These are phyloP conservation scores for Epizoanthus stellaris DNA, from an alignment of 92 coral and sea anemone genomes.

Conservation along the genomic window DNA sequence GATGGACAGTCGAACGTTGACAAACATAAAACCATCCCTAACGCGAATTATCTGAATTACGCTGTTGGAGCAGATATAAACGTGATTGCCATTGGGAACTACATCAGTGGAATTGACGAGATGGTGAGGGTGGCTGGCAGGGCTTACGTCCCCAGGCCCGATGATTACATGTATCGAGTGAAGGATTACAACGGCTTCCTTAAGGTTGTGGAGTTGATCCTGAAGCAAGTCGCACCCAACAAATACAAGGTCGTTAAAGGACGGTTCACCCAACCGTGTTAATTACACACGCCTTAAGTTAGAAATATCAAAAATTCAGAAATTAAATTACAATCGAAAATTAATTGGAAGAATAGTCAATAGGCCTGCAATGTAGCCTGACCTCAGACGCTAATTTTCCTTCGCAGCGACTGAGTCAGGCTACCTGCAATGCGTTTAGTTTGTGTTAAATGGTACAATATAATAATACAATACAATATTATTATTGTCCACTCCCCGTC, in stretches of 20 bases:
- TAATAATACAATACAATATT: too few relatives aligned
- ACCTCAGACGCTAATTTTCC: too few relatives aligned
- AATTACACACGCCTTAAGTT: too few relatives aligned
- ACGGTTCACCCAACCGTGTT: too few relatives aligned
- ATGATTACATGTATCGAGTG: conserved; percentile 19
- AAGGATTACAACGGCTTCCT: not conserved
- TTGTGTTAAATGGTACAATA: too few relatives aligned
- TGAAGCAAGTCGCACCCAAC: conserved; percentile 20
- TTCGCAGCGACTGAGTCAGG: too few relatives aligned
- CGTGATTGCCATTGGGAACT: conserved; percentile 45
- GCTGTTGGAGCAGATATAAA: not conserved
- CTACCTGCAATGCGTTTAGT: too few relatives aligned
- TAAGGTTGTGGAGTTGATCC: conserved; percentile 18
- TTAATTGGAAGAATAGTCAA: too few relatives aligned
- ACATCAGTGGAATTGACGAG: conserved; percentile 17
- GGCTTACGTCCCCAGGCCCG: not conserved
- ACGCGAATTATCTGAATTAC: conserved; percentile 25
- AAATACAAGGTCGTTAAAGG: not conserved
- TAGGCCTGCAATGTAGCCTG: too few relatives aligned
- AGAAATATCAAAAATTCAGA: too few relatives aligned
- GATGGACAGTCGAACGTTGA: conserved; percentile 41
- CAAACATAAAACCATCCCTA: conserved; percentile 19
- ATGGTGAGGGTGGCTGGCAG: conserved; percentile 27
- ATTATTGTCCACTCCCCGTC: too few relatives aligned
- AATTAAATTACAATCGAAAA: too few relatives aligned